Percentiles rank a stretch among this genome's conserved stretches.
Evolutionary conservation across 2,888 invertebrate genomes (phyloP).

Genomic region (Listrodromus nycthemerus): DNA sequence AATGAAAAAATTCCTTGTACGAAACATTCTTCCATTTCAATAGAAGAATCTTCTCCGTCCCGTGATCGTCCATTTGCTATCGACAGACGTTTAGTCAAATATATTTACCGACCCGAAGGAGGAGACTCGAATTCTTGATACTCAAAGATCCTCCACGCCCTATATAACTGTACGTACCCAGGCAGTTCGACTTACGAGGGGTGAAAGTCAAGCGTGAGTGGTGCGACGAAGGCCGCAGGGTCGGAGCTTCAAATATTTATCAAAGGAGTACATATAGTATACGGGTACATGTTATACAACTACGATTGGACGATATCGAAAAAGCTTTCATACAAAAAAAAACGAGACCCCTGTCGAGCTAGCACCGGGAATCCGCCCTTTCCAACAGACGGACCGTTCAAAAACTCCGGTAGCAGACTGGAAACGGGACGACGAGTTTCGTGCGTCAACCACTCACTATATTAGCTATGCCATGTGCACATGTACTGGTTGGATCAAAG

Average conservation of each 20-base stretch:
- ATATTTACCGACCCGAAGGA: conserved; percentile 44
- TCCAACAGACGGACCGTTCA: conserved; percentile 16
- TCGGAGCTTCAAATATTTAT: conserved; percentile 46
- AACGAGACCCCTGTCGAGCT: not conserved
- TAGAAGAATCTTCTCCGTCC: conserved; percentile 29
- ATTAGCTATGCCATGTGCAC: conserved; percentile 26
- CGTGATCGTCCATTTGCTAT: conserved; percentile 31
- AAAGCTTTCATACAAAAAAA: conserved; percentile 37
- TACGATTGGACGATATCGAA: conserved; percentile 46
- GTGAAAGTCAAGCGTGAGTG: conserved; percentile 35
- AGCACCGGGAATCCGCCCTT: conserved; percentile 15
- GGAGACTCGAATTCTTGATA: conserved; percentile 36
- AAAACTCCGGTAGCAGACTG: conserved; percentile 21
- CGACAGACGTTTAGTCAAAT: conserved; percentile 48
- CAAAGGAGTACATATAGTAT: conserved; percentile 15
- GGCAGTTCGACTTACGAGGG: conserved; percentile 10
- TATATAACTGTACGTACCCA: conserved; percentile 2
- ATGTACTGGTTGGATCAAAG: conserved; percentile 29
- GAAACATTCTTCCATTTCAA: conserved; percentile 30
- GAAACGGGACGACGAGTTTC: conserved; percentile 30
- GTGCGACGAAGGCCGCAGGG: conserved; percentile 12
- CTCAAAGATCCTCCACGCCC: conserved; percentile 1
- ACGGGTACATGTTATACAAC: conserved; percentile 9
- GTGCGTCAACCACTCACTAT: conserved; percentile 44
- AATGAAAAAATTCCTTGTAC: not conserved